A percentile compares a stretch with the other conserved stretches of the same genome.
Conservation (phyloP, 2,113 vertebrate genomes). For the Pelusios castaneus region DNA sequence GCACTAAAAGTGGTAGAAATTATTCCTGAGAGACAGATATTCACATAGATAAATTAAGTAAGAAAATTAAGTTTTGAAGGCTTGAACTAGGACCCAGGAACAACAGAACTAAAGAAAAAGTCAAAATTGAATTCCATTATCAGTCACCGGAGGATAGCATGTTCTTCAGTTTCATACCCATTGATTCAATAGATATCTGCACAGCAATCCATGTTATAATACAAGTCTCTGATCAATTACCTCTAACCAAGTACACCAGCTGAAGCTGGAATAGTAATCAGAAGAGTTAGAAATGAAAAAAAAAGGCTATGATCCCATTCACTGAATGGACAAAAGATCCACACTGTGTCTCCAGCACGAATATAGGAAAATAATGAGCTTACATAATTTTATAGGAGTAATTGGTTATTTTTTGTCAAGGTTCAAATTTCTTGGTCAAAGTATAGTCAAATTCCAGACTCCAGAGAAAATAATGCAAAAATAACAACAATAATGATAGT, state of each 20-base stretch:
- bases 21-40: not conserved
- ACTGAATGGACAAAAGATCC: not conserved
- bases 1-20: not conserved
- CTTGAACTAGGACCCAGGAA: not conserved
- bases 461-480: not conserved
- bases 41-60: not conserved
- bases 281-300: constrained; percentile 10
- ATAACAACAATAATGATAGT: not conserved
- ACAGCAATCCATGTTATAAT: constrained; percentile 25
- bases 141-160: not conserved
- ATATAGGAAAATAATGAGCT: constrained; percentile 10
- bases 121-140: not conserved
- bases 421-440: not conserved
- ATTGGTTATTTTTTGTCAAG: not conserved
- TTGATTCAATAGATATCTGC: constrained; percentile 5
- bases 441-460: not conserved
- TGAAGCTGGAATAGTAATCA: not conserved
- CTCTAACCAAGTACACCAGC: not conserved
- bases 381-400: not conserved
- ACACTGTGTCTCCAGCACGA: not conserved
- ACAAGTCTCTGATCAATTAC: constrained; percentile 36
- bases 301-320: constrained; percentile 24
- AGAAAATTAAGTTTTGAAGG: not conserved
- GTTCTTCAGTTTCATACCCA: not conserved
- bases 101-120: not conserved